Evolutionary conservation across 1,140 invertebrate genomes (phyloP).

Genomic region (Meloidogyne hapla): DNA sequence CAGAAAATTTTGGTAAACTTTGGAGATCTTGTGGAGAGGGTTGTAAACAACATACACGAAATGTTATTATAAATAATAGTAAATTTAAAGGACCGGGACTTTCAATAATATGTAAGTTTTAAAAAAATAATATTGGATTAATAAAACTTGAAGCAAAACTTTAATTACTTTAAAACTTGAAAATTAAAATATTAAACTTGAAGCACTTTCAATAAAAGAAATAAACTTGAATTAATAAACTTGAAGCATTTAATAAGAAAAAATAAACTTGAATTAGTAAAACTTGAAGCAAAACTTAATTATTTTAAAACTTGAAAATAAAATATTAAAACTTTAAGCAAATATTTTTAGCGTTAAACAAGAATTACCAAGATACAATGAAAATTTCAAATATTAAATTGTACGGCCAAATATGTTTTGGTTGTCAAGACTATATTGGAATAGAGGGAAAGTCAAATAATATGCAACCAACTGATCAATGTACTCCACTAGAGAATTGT

Average conservation of each 20-base stretch:
- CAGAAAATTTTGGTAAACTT: background rate
- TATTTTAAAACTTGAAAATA: too few relatives aligned
- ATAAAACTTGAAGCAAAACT: background rate
- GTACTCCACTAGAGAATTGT: background rate
- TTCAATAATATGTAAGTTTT: background rate
- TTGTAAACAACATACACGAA: background rate
- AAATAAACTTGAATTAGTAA: background rate
- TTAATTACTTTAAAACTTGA: too few relatives aligned
- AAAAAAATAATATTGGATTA: background rate
- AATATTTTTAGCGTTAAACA: background rate
- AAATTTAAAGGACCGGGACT: background rate
- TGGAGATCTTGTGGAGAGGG: slow-evolving; percentile 12
- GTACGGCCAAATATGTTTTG: background rate
- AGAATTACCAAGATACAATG: background rate
- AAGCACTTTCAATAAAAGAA: too few relatives aligned
- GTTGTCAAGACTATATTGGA: background rate
- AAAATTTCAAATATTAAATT: background rate
- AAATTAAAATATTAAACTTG: too few relatives aligned
- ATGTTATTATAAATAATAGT: background rate
- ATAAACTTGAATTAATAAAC: too few relatives aligned
- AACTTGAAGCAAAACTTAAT: background rate
- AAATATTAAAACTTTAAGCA: too few relatives aligned
- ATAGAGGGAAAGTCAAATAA: background rate
- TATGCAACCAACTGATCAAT: background rate
- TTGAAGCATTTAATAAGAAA: too few relatives aligned